phyloP scores from a whole-genome alignment of 2,888 invertebrate genomes.

The Andrena marginata region DNA sequence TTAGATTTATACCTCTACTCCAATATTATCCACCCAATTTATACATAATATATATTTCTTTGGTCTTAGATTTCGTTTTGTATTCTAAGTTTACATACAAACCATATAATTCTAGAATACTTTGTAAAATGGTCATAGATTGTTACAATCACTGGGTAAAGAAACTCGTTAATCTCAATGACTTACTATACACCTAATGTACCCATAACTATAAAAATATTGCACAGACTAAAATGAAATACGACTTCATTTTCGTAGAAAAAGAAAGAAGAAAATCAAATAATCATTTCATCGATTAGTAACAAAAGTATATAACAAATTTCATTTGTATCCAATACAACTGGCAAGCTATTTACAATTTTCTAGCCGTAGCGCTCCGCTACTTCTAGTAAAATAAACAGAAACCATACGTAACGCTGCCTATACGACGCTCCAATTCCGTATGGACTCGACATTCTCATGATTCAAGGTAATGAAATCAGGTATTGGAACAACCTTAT shows the following conservation, averaged over 20 bases:
- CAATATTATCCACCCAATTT: conserved; percentile 64
- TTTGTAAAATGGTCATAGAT: conserved; percentile 63
- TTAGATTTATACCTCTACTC: conserved; percentile 54
- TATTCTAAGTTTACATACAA: conserved; percentile 65
- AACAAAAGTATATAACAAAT: conserved; percentile 34
- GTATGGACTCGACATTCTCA: conserved; percentile 23
- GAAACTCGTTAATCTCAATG: conserved; percentile 38
- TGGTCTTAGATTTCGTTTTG: conserved; percentile 79
- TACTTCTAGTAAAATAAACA: conserved; percentile 8
- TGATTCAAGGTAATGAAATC: conserved; percentile 32
- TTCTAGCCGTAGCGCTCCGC: conserved; percentile 8
- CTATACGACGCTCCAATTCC: conserved; percentile 24
- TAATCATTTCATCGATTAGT: conserved; percentile 15
- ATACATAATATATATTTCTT: conserved; percentile 81
- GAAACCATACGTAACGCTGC: conserved; percentile 22
- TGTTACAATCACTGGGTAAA: conserved; percentile 64
- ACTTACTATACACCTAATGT: conserved; percentile 25
- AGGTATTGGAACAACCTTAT: conserved; percentile 67
- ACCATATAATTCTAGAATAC: conserved; percentile 55
- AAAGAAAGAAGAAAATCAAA: conserved; percentile 11
- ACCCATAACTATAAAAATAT: conserved; percentile 41
- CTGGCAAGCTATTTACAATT: conserved; percentile 13
- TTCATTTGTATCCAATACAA: conserved; percentile 17
- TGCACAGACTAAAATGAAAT: conserved; percentile 49
- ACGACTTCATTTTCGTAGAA: conserved; percentile 26